phyloP scores from a whole-genome alignment of 2,113 vertebrate genomes.

The Otus sunia region DNA sequence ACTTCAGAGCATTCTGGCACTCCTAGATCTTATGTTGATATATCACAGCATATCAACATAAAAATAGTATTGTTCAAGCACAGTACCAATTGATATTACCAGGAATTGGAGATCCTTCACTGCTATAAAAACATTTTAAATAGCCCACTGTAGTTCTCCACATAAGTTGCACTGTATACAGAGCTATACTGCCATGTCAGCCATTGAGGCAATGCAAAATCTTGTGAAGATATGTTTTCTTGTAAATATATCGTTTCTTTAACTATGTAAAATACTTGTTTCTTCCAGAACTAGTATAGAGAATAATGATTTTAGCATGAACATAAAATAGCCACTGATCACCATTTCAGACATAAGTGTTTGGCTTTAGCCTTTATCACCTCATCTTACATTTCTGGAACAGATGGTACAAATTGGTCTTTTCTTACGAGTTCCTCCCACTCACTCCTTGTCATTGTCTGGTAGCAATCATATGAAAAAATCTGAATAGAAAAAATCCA shows the following conservation, averaged over 20 bases:
- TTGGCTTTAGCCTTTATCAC: background rate
- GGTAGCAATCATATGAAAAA: background rate
- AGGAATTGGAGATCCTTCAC: background rate
- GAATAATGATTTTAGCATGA: background rate
- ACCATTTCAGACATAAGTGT: background rate
- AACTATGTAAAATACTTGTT: background rate
- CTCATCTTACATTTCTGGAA: background rate
- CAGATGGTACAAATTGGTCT: background rate
- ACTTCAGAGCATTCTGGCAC: background rate
- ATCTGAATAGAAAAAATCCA: no score
- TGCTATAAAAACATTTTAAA: background rate
- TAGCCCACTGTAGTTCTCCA: background rate
- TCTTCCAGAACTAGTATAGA: background rate
- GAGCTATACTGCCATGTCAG: background rate
- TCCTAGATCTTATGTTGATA: background rate
- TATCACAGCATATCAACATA: background rate
- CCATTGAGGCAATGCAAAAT: background rate
- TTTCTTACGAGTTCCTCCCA: background rate
- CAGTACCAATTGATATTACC: background rate
- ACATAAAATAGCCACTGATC: background rate
- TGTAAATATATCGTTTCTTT: background rate
- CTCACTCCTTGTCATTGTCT: background rate
- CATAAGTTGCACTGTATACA: background rate
- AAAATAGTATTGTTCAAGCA: background rate
- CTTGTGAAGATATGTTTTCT: background rate